Base-by-base conservation (phyloP, 2,797 vertebrate species). In the Epinephelus coioides region DNA sequence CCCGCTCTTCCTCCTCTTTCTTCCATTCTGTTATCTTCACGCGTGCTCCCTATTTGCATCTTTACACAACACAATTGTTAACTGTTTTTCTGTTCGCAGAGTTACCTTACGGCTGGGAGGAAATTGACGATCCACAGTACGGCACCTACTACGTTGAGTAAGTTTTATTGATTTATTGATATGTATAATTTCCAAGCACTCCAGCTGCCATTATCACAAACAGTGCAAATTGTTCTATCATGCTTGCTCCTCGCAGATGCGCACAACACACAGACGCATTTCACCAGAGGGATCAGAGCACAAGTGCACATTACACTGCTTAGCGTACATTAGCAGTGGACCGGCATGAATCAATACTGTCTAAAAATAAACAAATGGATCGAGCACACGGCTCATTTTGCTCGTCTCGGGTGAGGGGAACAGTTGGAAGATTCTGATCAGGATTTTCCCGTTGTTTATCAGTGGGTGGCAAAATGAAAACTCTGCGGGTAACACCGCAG, bases 91-190 rank as follows among this genome's bases (percentile, higher is more conserved):
- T 73, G 57, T 75, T 92, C 92, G 34, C 93, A 99, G 97, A 99
- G 85, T 95, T 99, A 89, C 97, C 97, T 43, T 99, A 99, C 59
- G 97, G 97, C 81, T 99, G 97, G 97, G 97, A 99, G 89, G 97
- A 97, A 93, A 99, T 99, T 86, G 97, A 98, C 65, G 97, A 99
- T 63, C 97, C 97, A 40, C 97, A 98, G 55, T 99, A 98, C 1
- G 97, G 97, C 80, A 97, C 96, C 0, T 99, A 99, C 30, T 99
- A 98, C 0, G 97, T 99, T 15, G 97, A 99, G 97, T 99, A 95
- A 98, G 97, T 97, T 84, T 40, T n/a, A 82, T 78, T 40, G 50
- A 69, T 84, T 63, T 49, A 78, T 72, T 68, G 11, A 72, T 83
- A 47, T 6, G 23, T 84, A 49, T 56, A n/a, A 61, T 77, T 74